A percentile compares a stretch with the other conserved stretches of the same genome.
phyloP scores from a whole-genome alignment of 2,888 invertebrate species.

The Agrochola litura region DNA sequence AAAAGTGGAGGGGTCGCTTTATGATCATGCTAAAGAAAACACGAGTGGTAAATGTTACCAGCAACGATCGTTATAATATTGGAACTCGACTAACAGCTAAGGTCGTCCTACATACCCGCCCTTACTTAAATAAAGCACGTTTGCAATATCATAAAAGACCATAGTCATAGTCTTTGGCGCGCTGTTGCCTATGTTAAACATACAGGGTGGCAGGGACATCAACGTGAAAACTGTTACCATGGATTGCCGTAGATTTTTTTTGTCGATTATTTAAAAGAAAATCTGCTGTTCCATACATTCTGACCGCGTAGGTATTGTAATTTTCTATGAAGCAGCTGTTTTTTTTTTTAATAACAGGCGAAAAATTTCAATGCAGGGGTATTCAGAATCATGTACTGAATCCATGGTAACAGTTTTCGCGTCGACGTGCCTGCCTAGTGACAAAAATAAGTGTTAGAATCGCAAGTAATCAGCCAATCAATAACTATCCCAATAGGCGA shows the following conservation, averaged over 20 bases:
- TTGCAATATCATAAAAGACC: background rate
- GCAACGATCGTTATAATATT: background rate
- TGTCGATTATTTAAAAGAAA: too few species aligned
- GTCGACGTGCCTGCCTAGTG: background rate
- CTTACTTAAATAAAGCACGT: background rate
- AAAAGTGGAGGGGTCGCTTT: background rate
- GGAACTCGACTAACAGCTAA: background rate
- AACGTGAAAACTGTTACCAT: too few species aligned
- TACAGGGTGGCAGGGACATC: too few species aligned
- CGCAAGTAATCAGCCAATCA: conserved; percentile 43
- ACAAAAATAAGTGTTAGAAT: background rate
- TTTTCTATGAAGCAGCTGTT: too few species aligned
- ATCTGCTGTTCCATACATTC: too few species aligned
- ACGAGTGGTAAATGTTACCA: background rate
- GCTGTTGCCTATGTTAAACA: background rate
- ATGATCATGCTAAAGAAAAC: background rate
- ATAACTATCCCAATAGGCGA: conserved; percentile 51
- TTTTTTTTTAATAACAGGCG: too few species aligned
- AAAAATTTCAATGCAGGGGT: too few species aligned
- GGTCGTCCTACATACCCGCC: background rate
- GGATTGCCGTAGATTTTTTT: too few species aligned
- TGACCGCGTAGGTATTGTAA: too few species aligned
- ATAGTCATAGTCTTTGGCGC: too few species aligned
- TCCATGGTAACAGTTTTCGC: too few species aligned
- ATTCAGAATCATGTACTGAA: too few species aligned